Base-by-base conservation (phyloP, 2,797 vertebrate species). In the Okamejei kenojei region DNA sequence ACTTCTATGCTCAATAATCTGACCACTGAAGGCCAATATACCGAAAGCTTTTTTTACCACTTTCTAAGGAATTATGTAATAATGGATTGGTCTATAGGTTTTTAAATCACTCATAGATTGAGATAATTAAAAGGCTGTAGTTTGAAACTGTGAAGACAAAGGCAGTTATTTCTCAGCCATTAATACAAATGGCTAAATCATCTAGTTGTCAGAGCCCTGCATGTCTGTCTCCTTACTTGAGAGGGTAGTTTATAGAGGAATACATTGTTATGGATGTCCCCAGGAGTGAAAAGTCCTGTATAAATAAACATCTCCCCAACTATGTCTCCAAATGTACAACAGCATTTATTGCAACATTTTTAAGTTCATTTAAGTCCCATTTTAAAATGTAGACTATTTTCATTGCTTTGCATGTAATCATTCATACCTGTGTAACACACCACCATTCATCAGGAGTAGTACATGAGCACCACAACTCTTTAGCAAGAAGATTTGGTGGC, bases 391-490 rank as follows among this genome's bases (percentile, higher is more conserved):
- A 2, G 26, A n/a, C 13, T 45, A 86, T 9, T 32, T 7, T 68
- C 9, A n/a, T 63, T 7, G 1, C 58, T 65, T 58, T 38, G 63
- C 58, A 84, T 58, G 58, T 13, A 68, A 90, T 23, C 5, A 10
- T 29, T 6, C 94, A 93, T 90, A 99, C 99, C 98, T 99, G 99
- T 32, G 99, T 99, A 94, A 99, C 98, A 95, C 98, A 97, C 99
- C 99, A 99, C 99, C 99, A 99, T 93, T 99, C 99, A 93, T 98
- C 98, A 5, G 99, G 98, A 0, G 98, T 99, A 86, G 98, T 98
- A 93, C 99, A 99, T 0, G 98, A 99, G 29, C 99, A 99, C 99
- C 99, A 99, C n/a, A 99, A 97, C 94, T 99, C 99, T 95, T 99
- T 99, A n/a, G 99, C 98, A 0, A 99, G 96, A 88, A 99, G 97